Evolutionary conservation across 2,888 invertebrate species (phyloP).

Genomic region (Drosophila paucipuncta): DNA sequence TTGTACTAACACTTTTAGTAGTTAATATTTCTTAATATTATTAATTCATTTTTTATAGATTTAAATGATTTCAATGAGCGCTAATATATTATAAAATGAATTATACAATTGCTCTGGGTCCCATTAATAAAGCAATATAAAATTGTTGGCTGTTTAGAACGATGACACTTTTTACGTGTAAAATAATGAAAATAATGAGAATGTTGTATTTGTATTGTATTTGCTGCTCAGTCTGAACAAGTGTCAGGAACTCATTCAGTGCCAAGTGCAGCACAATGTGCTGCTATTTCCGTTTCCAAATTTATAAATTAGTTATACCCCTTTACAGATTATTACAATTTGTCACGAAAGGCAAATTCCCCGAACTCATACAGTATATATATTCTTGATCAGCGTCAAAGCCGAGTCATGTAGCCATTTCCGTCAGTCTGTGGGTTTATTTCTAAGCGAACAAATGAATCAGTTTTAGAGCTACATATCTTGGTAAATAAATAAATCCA

Average conservation of each 20-base stretch:
- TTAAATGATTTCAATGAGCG: not conserved
- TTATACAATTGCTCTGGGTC: too few relatives aligned
- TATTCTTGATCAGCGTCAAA: not conserved
- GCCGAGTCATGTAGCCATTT: too few relatives aligned
- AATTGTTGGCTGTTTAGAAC: too few relatives aligned
- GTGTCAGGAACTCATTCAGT: conserved; percentile 88
- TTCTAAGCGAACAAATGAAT: not conserved
- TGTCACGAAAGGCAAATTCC: not conserved
- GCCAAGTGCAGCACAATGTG: conserved; percentile 86
- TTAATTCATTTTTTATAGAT: not conserved
- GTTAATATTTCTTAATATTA: not conserved
- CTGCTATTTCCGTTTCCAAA: conserved; percentile 79
- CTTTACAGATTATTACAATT: not conserved
- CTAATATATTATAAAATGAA: not conserved
- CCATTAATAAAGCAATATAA: too few relatives aligned
- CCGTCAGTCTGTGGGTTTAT: too few relatives aligned
- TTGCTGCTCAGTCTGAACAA: conserved; percentile 94
- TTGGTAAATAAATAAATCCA: not conserved
- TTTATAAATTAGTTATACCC: too few relatives aligned
- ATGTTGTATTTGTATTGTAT: too few relatives aligned
- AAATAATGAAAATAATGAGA: too few relatives aligned
- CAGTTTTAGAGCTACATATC: not conserved
- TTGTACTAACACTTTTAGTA: not conserved
- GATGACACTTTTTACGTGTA: too few relatives aligned
- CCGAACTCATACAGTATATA: not conserved